These are phyloP conservation scores for Podarcis siculus DNA, from an alignment of 2,797 vertebrate genomes.

Conservation along the genomic window DNA sequence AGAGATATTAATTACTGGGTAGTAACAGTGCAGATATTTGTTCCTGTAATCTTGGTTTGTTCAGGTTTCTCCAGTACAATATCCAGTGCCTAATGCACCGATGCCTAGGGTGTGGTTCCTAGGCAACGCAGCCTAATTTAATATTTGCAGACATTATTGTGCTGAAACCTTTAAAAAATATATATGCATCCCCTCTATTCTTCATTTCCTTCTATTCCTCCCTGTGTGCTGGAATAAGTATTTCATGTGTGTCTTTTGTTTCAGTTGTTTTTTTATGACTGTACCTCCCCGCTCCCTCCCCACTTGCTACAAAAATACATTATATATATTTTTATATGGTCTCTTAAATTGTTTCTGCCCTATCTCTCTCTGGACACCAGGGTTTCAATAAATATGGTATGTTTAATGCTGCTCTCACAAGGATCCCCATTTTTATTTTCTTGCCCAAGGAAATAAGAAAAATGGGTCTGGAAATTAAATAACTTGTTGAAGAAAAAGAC, in stretches of 20 bases:
- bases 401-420: conserved; percentile 50
- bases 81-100: conserved; percentile 36
- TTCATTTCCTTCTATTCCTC: conserved; percentile 41
- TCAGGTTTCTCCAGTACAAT: conserved; percentile 57
- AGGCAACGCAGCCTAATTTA: background rate
- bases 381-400: conserved; percentile 64
- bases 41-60: background rate
- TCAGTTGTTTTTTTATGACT: conserved; percentile 36
- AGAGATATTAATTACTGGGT: background rate
- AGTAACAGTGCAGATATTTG: rapidly evolving
- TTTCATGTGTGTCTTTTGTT: conserved; percentile 52
- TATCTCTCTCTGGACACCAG: conserved; percentile 67
- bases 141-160: conserved; percentile 22
- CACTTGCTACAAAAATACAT: conserved; percentile 56
- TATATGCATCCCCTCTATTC: conserved; percentile 9
- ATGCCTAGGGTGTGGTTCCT: conserved; percentile 29
- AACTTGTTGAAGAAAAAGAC: conserved; percentile 28
- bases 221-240: conserved; percentile 41
- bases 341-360: conserved; percentile 63
- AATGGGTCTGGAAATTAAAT: conserved; percentile 55
- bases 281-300: rapidly evolving
- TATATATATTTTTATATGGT: conserved; percentile 48
- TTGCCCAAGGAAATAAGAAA: conserved; percentile 50
- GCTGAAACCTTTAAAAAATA: conserved; percentile 38
- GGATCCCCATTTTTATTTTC: conserved; percentile 63